Base-by-base conservation (phyloP, 37 sponge, comb jelly and placozoan genomes). In the Chondrilla cf. caribensis region DNA sequence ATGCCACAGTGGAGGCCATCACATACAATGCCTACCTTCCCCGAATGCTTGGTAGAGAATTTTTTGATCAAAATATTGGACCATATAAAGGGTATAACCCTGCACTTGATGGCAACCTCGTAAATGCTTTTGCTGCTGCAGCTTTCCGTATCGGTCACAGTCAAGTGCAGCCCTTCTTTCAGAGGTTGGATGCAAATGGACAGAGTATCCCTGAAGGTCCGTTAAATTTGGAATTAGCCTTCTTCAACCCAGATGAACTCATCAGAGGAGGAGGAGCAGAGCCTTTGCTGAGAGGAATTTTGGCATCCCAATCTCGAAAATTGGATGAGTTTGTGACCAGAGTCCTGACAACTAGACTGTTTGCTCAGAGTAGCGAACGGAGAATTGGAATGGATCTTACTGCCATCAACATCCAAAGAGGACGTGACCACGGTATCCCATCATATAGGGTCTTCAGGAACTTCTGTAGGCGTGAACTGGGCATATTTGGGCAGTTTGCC, bases 131-230 rank as follows among this genome's bases (percentile, higher is more conserved):
- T 86, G 94, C 87, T 29, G 83, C 87, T 14, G 97, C 97, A 47
- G 97, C 97, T 41, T 96, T 82, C 44, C 78, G 97, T 36, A 84
- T 84, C 35, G 97, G 97, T 25, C 97, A 96, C 86, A 90, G 89
- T 86, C 84, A 90, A 22, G 79, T 96, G 38, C 79, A 84, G 21
- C 85, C 84, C 6, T 35, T 65, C 0, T 87, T 96, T 54, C 81
- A 70, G 1, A 82, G 93, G 11, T 79, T 96, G 9, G 79, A 83
- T 42, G 68, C 79, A 8, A 54, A 92, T 29, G 89, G 75, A 26
- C 36, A 18, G 2, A 73, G 81, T 24, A 84, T 84, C 3, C 64
- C 83, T 2, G 58, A 58, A 19, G 94, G 93, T 54, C 60, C 72
- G 26, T 54, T 77, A 22, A 0, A 38, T 29, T 58, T 91, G 19